phyloP scores from a whole-genome alignment of 2,113 vertebrate species.

The Zeus faber region DNA sequence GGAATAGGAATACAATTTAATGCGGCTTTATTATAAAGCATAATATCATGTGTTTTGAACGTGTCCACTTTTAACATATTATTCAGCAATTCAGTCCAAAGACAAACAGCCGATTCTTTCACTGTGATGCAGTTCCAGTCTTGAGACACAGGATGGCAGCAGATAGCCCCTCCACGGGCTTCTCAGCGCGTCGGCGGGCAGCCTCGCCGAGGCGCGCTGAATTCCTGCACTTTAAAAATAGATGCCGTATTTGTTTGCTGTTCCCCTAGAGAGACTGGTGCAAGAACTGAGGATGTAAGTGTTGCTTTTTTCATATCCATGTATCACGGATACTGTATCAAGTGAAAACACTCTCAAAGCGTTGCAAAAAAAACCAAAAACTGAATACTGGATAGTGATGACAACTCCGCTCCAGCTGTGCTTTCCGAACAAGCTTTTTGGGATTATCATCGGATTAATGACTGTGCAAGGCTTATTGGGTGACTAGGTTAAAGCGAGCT shows the following conservation, averaged over 20 bases:
- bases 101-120: too few relatives aligned
- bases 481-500: conserved; percentile 55
- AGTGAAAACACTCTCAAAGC: too few relatives aligned
- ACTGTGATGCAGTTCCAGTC: background rate
- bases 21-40: too few relatives aligned
- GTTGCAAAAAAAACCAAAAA: conserved; percentile 26
- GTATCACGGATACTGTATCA: conserved; percentile 44
- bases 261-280: conserved; percentile 80
- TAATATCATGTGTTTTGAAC: too few relatives aligned
- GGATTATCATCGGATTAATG: conserved; percentile 71
- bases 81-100: too few relatives aligned
- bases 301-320: conserved; percentile 58
- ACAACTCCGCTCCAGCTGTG: conserved; percentile 58
- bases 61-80: too few relatives aligned
- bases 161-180: too few relatives aligned
- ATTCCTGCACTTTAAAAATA: conserved; percentile 90
- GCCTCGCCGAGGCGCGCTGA: conserved; percentile 41
- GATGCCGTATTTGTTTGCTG: conserved; percentile 78
- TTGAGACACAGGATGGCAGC: conserved; percentile 53
- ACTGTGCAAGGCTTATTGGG: conserved; percentile 36
- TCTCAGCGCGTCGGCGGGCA: too few relatives aligned
- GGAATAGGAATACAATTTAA: too few relatives aligned
- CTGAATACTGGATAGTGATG: conserved; percentile 49
- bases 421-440: conserved; percentile 52
- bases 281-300: conserved; percentile 66